Percentiles rank a stretch among this genome's conserved stretches.
Evolutionary conservation across 1,140 invertebrate species (phyloP).

Genomic region (Carcinoscorpius rotundicauda): DNA sequence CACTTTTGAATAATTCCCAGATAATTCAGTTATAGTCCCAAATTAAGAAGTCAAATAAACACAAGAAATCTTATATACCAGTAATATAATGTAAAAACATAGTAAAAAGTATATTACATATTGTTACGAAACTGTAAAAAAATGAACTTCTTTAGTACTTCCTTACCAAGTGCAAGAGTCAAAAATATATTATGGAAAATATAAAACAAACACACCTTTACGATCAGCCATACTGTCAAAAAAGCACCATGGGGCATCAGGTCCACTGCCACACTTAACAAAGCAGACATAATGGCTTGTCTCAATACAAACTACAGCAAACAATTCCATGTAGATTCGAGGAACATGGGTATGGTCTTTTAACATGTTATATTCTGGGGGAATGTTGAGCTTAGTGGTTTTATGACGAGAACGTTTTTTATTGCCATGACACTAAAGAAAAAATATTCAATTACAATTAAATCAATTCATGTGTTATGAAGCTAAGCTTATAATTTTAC

Average conservation of each 20-base stretch:
- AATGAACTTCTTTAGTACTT: no score
- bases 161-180: no score
- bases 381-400: constrained; percentile 49
- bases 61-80: no score
- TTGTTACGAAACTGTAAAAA: no score
- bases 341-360: constrained; percentile 55
- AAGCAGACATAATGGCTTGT: constrained; percentile 97
- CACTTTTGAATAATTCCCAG: no score
- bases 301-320: constrained; percentile 96
- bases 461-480: background rate
- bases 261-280: constrained; percentile 79
- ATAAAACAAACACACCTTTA: constrained; percentile 52
- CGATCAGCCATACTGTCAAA: constrained; percentile 99
- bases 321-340: constrained; percentile 79
- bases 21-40: no score
- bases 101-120: no score
- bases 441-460: constrained; percentile 5
- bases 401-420: constrained; percentile 52
- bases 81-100: no score
- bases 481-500: no score
- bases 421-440: constrained; percentile 52
- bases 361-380: constrained; percentile 48
- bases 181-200: no score
- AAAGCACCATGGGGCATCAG: constrained; percentile 90
- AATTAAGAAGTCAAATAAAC: no score